These are phyloP conservation scores for Sebastes trivittatus DNA, from an alignment of 2,797 vertebrate genomes.

Conservation along the genomic window DNA sequence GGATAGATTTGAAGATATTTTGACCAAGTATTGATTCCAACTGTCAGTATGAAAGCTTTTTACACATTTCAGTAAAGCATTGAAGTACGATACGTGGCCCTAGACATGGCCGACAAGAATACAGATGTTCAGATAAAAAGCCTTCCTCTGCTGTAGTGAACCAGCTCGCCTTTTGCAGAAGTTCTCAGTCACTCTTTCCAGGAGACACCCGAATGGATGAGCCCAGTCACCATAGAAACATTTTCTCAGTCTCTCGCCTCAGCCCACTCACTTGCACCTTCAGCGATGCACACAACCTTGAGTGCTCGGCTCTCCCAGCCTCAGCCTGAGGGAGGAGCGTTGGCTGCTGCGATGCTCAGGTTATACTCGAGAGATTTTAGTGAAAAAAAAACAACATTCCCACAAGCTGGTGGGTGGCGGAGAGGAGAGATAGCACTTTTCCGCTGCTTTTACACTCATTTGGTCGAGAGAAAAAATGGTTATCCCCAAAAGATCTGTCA, in stretches of 20 bases:
- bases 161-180: slow-evolving; percentile 13
- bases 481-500: slow-evolving; percentile 4
- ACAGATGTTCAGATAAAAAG: not conserved
- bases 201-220: slow-evolving; percentile 41
- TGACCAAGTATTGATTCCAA: too few relatives aligned
- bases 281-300: slow-evolving; percentile 55
- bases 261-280: slow-evolving; percentile 67
- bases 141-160: not conserved
- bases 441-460: not conserved
- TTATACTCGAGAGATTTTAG: slow-evolving; percentile 44
- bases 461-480: not conserved
- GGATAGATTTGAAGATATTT: not conserved
- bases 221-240: slow-evolving; percentile 77
- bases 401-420: slow-evolving; percentile 39
- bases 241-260: slow-evolving; percentile 65
- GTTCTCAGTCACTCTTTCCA: slow-evolving; percentile 38
- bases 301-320: slow-evolving; percentile 58
- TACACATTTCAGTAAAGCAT: not conserved
- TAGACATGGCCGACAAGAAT: not conserved
- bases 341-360: slow-evolving; percentile 39
- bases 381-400: slow-evolving; percentile 37
- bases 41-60: not conserved
- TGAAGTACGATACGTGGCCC: accelerated
- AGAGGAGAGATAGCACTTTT: not conserved
- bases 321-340: slow-evolving; percentile 55